These are phyloP conservation scores for Eledona agricola DNA, from an alignment of 2,888 invertebrate species.

Conservation along the genomic window DNA sequence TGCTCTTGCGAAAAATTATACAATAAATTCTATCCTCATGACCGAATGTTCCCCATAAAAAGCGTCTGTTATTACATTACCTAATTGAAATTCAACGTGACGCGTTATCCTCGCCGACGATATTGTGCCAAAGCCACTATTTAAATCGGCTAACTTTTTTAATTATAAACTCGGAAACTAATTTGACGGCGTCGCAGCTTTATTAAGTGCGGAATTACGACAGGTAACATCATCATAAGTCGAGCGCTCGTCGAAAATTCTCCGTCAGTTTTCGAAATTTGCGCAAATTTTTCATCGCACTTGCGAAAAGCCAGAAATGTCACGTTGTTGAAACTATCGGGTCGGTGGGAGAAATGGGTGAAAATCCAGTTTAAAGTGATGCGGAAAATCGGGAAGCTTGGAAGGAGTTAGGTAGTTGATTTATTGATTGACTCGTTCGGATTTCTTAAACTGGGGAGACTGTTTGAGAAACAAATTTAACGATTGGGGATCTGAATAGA, in stretches of 20 bases:
- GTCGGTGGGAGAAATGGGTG: conserved; percentile 42
- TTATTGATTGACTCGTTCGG: conserved; percentile 50
- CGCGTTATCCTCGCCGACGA: conserved; percentile 22
- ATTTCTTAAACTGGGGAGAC: conserved; percentile 44
- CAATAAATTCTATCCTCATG: too few relatives aligned
- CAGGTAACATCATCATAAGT: conserved; percentile 48
- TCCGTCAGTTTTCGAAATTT: too few relatives aligned
- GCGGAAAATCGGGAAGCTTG: conserved; percentile 47
- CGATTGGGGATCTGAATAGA: conserved; percentile 44
- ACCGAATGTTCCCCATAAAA: too few relatives aligned
- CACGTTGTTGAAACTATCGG: conserved; percentile 2
- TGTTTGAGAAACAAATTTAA: conserved; percentile 50
- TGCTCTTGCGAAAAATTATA: too few relatives aligned
- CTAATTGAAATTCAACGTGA: conserved; percentile 24
- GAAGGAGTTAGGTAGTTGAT: conserved; percentile 50
- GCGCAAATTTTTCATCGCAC: too few relatives aligned
- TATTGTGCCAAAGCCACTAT: conserved; percentile 31
- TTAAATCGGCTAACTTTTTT: conserved; percentile 50
- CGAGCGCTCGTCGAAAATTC: too few relatives aligned
- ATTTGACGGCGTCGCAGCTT: conserved; percentile 50
- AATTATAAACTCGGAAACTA: conserved; percentile 54
- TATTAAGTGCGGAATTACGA: conserved; percentile 49
- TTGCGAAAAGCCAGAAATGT: background rate
- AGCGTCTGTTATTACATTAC: too few relatives aligned
- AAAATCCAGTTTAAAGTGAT: conserved; percentile 48